A percentile compares a stretch with the other conserved stretches of the same genome.
Evolutionary conservation across 2,113 vertebrate species (phyloP).

Genomic region (Cebus imitator): DNA sequence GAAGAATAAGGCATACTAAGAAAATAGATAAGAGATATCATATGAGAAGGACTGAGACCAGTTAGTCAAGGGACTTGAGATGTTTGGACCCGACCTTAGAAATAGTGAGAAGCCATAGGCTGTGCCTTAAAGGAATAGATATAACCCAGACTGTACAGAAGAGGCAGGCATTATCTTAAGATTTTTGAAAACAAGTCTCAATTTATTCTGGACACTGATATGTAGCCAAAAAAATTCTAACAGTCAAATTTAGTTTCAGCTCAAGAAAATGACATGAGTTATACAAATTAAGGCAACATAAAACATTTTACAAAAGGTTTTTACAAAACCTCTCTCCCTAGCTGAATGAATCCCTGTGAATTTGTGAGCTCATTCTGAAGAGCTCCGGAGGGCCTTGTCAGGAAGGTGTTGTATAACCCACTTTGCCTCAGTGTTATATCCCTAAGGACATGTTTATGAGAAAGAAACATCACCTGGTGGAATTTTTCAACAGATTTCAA

Average conservation of each 20-base stretch:
- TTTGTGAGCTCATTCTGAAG: neutral
- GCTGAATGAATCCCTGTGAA: neutral
- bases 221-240: neutral
- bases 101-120: neutral
- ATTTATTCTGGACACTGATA: neutral
- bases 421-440: neutral
- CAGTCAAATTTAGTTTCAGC: neutral
- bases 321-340: neutral
- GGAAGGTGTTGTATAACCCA: neutral
- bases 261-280: neutral
- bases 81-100: neutral
- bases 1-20: neutral
- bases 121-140: neutral
- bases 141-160: neutral
- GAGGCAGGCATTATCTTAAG: neutral
- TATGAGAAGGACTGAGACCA: neutral
- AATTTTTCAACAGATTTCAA: neutral
- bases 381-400: neutral
- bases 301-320: neutral
- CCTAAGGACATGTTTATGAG: slow-evolving; percentile 36
- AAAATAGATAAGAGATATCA: neutral
- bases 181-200: neutral
- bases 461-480: neutral
- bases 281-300: neutral
- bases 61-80: neutral